Base-by-base conservation (phyloP, 2,888 invertebrate species). In the Phytoseiulus persimilis region DNA sequence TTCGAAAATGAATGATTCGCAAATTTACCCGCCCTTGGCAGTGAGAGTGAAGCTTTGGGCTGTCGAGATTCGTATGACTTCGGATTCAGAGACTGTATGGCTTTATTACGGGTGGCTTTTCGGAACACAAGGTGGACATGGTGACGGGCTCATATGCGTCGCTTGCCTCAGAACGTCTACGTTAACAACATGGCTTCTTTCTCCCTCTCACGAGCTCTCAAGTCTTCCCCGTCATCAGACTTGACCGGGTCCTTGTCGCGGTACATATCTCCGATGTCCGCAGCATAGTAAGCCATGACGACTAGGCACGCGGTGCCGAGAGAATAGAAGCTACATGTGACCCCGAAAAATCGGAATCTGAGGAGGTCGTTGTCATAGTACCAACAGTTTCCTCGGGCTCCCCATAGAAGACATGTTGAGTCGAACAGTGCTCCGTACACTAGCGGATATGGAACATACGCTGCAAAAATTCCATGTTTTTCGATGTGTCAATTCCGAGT, bases 381-480 rank as follows among this genome's bases (percentile, higher is more conserved):
- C 87, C 32, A 87, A 45, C 87, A 87, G 31, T 87, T 87, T 33
- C 87, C 87, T 6, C 87, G 87, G n/a, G 87, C 14, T n/a, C 87
- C 87, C 87, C 87, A 87, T 31, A 87, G n/a, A 6, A 87, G 33
- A 32, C 87, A 87, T 28, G 39, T 23, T 0, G 87, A 87, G 45
- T 87, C 87, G 87, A 87, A 32, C 31, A 87, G 33, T n/a, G 32
- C 5, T 0, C 87, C 87, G 87, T 87, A 87, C 33, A 87, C n/a
- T 14, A 87, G 18, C 33, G 87, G 87, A 33, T 87, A 87, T n/a
- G 87, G 87, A 11, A 87, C 23, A 45, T 33, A 87, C 6, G 87
- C 87, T 87, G 87, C n/a, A 87, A 87, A 39, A 32, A 87, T 32
- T 33, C 28, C 28, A 32, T 31, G 33, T 65, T 65, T 65, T 65